Base-by-base conservation (phyloP, 2,888 invertebrate species). In the Cataglyphis rosenhaueri region DNA sequence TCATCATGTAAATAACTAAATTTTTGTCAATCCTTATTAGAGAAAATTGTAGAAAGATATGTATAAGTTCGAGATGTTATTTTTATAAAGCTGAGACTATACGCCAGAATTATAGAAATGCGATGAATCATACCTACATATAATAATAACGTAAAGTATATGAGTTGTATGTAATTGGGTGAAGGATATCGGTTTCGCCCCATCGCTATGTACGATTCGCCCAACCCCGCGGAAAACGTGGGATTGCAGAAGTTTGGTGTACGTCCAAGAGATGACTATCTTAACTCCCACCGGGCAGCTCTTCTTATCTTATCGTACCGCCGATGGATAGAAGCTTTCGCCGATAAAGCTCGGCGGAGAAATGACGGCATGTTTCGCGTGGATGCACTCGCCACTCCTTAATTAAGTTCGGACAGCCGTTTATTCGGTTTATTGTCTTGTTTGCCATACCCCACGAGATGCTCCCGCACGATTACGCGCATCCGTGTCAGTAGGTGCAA, bases 321-420 rank as follows among this genome's bases (percentile, higher is more conserved):
- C 86, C 92, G 89, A 92, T 92, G 92, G 93, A 93, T 93, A 90
- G 48, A 48, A 90, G 89, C 86, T 79, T 79, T 84, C 79, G 75
- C 32, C 82, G 91, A 92, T 91, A 92, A 85, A 85, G 70, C 86
- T 84, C 85, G 85, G 79, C 81, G 79, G 70, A 86, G 83, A 88
- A 90, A 91, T 88, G 91, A 91, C 90, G 86, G 83, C 84, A 83
- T 81, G 82, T 87, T 84, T 83, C 84, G 88, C 88, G 88, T 85
- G 86, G 90, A 89, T 89, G 92, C 90, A 89, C 87, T 85, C 86
- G 91, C 91, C 92, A 93, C 92, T 91, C 93, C 93, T 93, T 93
- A 94, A 94, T 94, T 93, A 93, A 93, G 90, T 92, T 88, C 85
- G 86, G 87, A 86, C 88, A 89, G 85, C 78, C 85, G 87, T 88